phyloP scores from a whole-genome alignment of 2,113 vertebrate species.

The Pleuronectes platessa region DNA sequence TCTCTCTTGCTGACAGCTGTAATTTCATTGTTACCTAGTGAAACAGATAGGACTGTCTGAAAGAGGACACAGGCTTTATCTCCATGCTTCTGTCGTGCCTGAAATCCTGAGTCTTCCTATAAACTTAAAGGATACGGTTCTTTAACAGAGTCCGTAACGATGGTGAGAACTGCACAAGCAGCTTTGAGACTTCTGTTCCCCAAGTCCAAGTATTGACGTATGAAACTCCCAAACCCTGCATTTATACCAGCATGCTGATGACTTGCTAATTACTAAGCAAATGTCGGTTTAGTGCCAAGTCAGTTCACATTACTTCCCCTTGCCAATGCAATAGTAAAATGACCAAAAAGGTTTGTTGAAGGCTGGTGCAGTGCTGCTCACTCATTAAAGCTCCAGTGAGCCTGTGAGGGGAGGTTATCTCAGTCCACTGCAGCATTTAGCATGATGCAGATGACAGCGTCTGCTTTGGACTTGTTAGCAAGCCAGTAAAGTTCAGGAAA shows the following conservation, averaged over 20 bases:
- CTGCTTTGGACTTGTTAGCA: too few species aligned
- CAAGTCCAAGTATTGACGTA: conserved; percentile 10
- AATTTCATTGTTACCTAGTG: conserved; percentile 73
- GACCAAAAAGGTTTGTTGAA: neutral
- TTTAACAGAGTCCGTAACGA: conserved; percentile 15
- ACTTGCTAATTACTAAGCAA: conserved; percentile 7
- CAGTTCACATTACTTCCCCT: neutral
- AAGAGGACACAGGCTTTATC: conserved; percentile 43
- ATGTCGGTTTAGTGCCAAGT: neutral
- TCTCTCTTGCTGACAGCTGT: conserved; percentile 72
- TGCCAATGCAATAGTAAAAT: neutral
- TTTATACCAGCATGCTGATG: neutral
- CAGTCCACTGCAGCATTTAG: conserved; percentile 10
- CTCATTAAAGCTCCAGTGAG: conserved; percentile 31
- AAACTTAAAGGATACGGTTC: conserved; percentile 25
- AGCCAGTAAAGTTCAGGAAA: neutral
- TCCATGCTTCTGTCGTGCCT: conserved; percentile 57
- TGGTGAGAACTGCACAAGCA: conserved; percentile 1
- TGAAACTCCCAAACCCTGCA: conserved; percentile 2
- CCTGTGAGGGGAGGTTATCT: conserved; percentile 14
- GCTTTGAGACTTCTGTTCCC: conserved; percentile 14
- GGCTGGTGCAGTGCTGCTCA: conserved; percentile 17
- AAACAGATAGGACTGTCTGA: conserved; percentile 62
- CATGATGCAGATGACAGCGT: too few species aligned
- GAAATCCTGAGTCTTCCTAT: conserved; percentile 28